These are phyloP conservation scores for Carettochelys insculpta DNA, from an alignment of 2,113 vertebrate genomes.

Conservation along the genomic window DNA sequence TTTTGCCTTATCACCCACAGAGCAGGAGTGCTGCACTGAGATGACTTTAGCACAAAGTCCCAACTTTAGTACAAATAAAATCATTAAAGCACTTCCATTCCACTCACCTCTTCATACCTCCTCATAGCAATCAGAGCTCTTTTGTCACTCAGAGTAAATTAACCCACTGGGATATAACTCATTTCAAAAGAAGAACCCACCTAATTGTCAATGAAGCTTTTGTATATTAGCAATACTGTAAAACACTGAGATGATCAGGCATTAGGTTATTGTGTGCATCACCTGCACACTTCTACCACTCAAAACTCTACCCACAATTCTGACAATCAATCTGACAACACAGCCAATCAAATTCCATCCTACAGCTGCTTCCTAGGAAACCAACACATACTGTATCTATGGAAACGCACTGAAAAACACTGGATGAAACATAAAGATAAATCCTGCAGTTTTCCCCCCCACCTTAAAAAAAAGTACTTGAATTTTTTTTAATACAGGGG, in stretches of 20 bases:
- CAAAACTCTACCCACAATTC: not conserved
- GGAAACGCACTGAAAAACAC: conserved; percentile 21
- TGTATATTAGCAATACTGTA: not conserved
- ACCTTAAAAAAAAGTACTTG: conserved; percentile 33
- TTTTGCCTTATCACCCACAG: not conserved
- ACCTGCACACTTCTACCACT: not conserved
- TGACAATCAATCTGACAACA: not conserved
- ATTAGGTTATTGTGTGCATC: rapidly evolving
- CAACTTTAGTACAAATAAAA: not conserved
- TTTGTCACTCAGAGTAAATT: not conserved
- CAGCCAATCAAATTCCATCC: not conserved
- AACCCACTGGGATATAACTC: not conserved
- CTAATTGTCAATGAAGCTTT: conserved; percentile 30
- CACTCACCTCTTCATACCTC: not conserved
- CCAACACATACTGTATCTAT: not conserved
- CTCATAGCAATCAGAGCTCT: not conserved
- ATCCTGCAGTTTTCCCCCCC: not conserved
- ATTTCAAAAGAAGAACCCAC: not conserved
- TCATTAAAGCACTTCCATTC: not conserved
- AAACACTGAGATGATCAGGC: rapidly evolving
- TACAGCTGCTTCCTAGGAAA: conserved; percentile 60
- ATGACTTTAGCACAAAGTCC: not conserved
- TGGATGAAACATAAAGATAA: not conserved
- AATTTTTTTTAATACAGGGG: not conserved
- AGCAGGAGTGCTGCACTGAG: not conserved